Base-by-base conservation (phyloP, 2,888 invertebrate genomes). In the Cyaniris semiargus region DNA sequence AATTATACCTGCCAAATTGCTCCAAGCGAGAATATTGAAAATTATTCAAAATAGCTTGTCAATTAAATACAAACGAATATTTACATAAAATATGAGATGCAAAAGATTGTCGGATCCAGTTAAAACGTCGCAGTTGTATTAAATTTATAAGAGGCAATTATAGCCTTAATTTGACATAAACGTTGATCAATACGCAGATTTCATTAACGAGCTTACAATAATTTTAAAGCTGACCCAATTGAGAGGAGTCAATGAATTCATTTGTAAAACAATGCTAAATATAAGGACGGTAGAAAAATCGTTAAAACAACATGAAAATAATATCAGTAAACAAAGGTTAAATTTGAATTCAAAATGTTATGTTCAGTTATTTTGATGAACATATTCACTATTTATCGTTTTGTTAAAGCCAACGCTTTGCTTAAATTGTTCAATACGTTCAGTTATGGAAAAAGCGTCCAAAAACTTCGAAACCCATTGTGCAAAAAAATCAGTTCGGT, bases 141-240 rank as follows among this genome's bases (percentile, higher is more conserved):
- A 84, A 88, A 92, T 93, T 92, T 91, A 92, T 91, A 88, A 86
- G 87, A 85, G 87, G 90, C 90, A 91, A 92, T 93, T 91, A 93
- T 88, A 88, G 84, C 83, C 85, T 85, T 88, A 89, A 90, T 91
- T 87, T 88, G 83, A 88, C 90, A 89, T 91, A 90, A 92, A 92
- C 92, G 92, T 91, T 91, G 88, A 92, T 89, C 86, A 86, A 85
- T 79, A 80, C 80, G 83, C 84, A 84, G 89, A 90, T 88, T 88
- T 89, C 78, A 72, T 89, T 87, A 89, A 89, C 86, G 87, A 86
- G 87, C 86, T 78, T 85, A 88, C 87, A 89, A 90, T 60, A 89
- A 90, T 60, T 21, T 90, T 88, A 89, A 76, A 56, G 56, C 23
- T 72, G 84, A 85, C 72, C 72, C 72, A 72, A 44, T 72, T 31